Evolutionary conservation across 2,888 invertebrate genomes (phyloP), one percentile per base, ranked within the genome.

Genomic region (Stramonita haemastoma): DNA sequence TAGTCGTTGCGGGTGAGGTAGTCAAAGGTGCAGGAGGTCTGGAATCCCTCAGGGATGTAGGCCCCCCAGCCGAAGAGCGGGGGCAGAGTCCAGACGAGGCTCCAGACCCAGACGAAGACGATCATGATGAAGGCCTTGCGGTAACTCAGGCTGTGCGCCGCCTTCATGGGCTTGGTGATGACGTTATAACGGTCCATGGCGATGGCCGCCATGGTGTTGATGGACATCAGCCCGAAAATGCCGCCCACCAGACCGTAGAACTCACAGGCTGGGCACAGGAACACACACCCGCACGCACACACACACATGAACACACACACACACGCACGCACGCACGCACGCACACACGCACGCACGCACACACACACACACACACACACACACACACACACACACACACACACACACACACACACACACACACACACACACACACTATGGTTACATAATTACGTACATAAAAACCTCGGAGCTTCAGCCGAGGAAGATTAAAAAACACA

Each of bases 101-200:
- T 97, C 96, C 98, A 97, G 0, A 96, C 87, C 98, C 98, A 98
- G 92, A 98, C 97, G 73, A 97, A 96, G 8, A 98, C 96, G 92
- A 98, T 98, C 94, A 98, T 97, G 86, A 98, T 96, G 91, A 95
- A 93, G 19, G 94, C 98, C 92, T 97, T 97, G 93, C 97, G 98
- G 94, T 97, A 98, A 88, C 98, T 98, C 97, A 98, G 97, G 36
- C 98, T 98, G 86, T 93, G 93, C 94, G 98, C 97, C n/a, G 98
- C 98, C 89, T 98, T 97, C 93, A 98, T 97, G 93, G 98, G 98
- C 96, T 98, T 98, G 79, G 98, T 98, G 95, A 99, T 99, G 90
- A 98, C 98, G 96, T 98, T 98, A 97, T 98, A 99, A 93, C 99
- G 97, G 96, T 99, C 99, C 94, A 98, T 97, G 90, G 98, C 98